These are phyloP conservation scores for Adela reaumurella DNA, from an alignment of 2,888 invertebrate genomes.

Conservation along the genomic window DNA sequence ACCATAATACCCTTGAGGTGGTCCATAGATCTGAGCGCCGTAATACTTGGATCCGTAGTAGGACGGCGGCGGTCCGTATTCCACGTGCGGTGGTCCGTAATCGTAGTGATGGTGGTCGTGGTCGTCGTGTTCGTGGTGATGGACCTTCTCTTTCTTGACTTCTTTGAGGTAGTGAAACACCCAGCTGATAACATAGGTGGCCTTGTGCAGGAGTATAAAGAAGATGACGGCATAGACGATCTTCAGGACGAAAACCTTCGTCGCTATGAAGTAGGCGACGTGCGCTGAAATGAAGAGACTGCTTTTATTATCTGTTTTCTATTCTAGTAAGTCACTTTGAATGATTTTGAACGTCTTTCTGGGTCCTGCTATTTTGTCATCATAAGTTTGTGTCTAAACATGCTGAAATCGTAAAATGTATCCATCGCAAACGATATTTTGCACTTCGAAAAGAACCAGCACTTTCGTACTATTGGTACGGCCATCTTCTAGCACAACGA, in stretches of 20 bases:
- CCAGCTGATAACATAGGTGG: constrained; percentile 45
- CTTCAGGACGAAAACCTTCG: constrained; percentile 43
- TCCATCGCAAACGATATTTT: no score
- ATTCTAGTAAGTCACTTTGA: no score
- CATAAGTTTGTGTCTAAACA: no score
- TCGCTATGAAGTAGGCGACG: constrained; percentile 37
- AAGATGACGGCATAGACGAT: constrained; percentile 40
- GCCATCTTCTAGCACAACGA: no score
- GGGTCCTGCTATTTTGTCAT: no score
- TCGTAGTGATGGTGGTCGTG: constrained; percentile 17
- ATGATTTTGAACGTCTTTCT: no score
- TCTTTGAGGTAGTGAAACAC: constrained; percentile 39
- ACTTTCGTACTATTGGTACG: no score
- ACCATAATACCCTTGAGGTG: background rate
- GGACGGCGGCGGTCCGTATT: background rate
- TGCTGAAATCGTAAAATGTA: no score
- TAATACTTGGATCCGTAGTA: background rate
- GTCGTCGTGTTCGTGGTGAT: constrained; percentile 18
- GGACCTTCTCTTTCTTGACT: constrained; percentile 26
- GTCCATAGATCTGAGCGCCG: background rate
- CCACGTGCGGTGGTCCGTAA: constrained; percentile 14
- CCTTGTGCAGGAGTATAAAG: constrained; percentile 41
- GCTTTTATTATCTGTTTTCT: no score
- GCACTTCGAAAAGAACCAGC: no score
- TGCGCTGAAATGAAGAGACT: constrained; percentile 27